Conservation (phyloP, 2,888 invertebrate genomes). For the Cerceris rybyensis region DNA sequence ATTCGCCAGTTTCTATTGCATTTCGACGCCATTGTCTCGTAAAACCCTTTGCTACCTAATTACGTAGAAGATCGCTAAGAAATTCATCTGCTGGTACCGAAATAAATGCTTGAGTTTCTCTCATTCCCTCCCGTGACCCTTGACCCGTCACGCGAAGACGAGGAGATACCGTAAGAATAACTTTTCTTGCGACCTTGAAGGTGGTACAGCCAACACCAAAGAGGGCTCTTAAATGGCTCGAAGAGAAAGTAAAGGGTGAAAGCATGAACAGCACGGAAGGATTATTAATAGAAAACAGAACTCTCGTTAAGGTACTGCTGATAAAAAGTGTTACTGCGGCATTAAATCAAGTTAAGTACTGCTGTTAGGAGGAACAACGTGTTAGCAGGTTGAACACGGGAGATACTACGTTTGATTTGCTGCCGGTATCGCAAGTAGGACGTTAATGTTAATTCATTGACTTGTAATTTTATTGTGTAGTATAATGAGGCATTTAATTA, state of each 20-base stretch:
- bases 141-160: conserved; percentile 51
- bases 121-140: conserved; percentile 8
- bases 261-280: conserved; percentile 4
- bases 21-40: too few species aligned
- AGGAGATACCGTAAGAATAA: conserved; percentile 57
- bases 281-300: conserved; percentile 42
- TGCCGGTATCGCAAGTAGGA: too few species aligned
- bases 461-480: too few species aligned
- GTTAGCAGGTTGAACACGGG: too few species aligned
- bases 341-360: not conserved
- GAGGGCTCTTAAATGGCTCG: not conserved
- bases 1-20: too few species aligned
- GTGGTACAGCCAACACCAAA: conserved; percentile 9
- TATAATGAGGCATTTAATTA: too few species aligned
- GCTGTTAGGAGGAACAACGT: too few species aligned
- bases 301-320: not conserved
- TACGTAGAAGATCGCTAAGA: conserved; percentile 15
- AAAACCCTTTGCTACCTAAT: conserved; percentile 14
- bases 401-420: too few species aligned
- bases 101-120: conserved; percentile 1
- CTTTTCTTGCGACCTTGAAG: conserved; percentile 33
- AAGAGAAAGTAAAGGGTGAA: not conserved
- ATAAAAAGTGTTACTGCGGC: not conserved
- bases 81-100: conserved; percentile 23
- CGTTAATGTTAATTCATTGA: too few species aligned